Percentiles rank a stretch among this genome's conserved stretches.
Evolutionary conservation across 2,888 invertebrate species (phyloP).

Genomic region (Macrophya alboannulata): DNA sequence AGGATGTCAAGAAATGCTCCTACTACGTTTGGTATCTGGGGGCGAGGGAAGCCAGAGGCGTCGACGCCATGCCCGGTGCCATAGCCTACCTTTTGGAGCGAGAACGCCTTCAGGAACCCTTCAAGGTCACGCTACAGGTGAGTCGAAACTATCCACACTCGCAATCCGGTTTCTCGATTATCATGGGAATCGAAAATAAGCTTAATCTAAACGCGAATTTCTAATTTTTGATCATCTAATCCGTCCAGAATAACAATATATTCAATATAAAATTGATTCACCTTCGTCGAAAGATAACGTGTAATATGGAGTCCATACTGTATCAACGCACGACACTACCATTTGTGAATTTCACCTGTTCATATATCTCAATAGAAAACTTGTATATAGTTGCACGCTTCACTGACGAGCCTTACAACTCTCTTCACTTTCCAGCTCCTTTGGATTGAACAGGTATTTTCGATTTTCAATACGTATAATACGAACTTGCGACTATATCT

Average conservation of each 20-base stretch:
- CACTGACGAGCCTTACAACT: conserved; percentile 14
- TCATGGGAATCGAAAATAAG: background rate
- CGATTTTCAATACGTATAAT: background rate
- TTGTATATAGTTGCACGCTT: background rate
- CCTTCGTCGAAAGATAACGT: background rate
- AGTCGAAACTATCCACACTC: conserved; percentile 66
- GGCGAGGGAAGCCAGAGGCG: conserved; percentile 96
- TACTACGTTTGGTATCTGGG: conserved; percentile 98
- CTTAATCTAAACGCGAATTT: background rate
- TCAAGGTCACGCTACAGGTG: conserved; percentile 94
- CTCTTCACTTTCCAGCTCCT: conserved; percentile 15
- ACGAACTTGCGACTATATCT: background rate
- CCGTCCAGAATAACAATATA: background rate
- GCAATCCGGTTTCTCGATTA: conserved; percentile 57
- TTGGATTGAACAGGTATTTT: background rate
- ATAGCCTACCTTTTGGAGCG: conserved; percentile 92
- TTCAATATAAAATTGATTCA: background rate
- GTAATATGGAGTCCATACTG: background rate
- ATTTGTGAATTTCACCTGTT: conserved; percentile 27
- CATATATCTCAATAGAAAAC: background rate
- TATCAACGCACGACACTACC: background rate
- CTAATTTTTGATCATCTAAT: background rate
- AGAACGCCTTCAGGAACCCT: conserved; percentile 92
- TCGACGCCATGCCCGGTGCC: conserved; percentile 93
- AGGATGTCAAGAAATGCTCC: conserved; percentile 94